phyloP scores from a whole-genome alignment of 1,140 invertebrate genomes.

The Cardiocondyla obscurior region DNA sequence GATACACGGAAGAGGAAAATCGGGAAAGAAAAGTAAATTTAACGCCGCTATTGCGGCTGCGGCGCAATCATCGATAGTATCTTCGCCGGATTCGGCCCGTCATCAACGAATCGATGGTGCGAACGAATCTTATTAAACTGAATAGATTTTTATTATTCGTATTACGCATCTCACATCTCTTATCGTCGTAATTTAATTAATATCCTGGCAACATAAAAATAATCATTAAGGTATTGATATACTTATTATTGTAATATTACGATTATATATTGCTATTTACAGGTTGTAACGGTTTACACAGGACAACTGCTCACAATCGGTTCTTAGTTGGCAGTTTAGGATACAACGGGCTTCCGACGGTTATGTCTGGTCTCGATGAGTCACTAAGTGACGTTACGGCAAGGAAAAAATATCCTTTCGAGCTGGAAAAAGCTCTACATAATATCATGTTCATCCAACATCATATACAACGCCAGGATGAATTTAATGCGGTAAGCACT shows the following conservation, averaged over 20 bases:
- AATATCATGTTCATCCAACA: conserved; percentile 98
- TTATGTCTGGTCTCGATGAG: conserved; percentile 92
- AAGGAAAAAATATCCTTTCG: conserved; percentile 94
- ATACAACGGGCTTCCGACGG: conserved; percentile 91
- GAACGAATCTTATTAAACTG: background rate
- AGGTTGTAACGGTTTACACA: conserved; percentile 91
- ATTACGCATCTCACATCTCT: background rate
- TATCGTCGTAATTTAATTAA: background rate
- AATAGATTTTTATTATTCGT: background rate
- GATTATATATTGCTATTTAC: background rate
- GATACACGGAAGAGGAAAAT: conserved; percentile 86
- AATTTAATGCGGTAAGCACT: conserved; percentile 93
- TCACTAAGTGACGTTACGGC: conserved; percentile 91
- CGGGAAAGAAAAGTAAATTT: conserved; percentile 87
- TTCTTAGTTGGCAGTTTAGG: conserved; percentile 88
- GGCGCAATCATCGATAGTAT: conserved; percentile 88
- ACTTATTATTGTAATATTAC: background rate
- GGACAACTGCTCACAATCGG: conserved; percentile 89
- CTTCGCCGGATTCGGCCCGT: conserved; percentile 90
- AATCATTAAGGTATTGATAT: background rate
- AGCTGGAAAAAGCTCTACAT: conserved; percentile 96
- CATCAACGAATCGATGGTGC: conserved; percentile 83
- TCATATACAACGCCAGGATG: conserved; percentile 96
- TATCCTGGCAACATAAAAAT: background rate
- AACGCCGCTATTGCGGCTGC: conserved; percentile 87